phyloP scores from a whole-genome alignment of 2,888 invertebrate species.

The Tetragnatha montana region DNA sequence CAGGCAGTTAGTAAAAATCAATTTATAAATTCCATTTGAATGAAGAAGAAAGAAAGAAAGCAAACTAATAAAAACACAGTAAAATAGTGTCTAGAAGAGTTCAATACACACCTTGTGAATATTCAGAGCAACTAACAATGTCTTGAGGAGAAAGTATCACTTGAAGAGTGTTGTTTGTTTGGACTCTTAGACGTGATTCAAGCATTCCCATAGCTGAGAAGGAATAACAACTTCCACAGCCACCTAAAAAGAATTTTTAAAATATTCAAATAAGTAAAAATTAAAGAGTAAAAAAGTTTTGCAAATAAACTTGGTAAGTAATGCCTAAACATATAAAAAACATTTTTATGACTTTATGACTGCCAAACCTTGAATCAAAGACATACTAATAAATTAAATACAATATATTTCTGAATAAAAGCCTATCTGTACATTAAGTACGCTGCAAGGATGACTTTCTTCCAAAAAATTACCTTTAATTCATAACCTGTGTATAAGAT shows the following conservation, averaged over 20 bases:
- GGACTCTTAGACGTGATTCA: constrained; percentile 77
- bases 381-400: no score
- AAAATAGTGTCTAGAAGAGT: neutral
- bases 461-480: no score
- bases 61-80: neutral
- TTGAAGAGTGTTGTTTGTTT: constrained; percentile 76
- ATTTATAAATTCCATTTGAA: neutral
- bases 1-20: neutral
- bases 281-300: no score
- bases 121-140: constrained; percentile 78
- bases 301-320: no score
- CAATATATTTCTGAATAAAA: no score
- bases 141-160: constrained; percentile 78
- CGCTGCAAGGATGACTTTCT: no score
- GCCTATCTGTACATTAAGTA: no score
- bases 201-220: constrained; percentile 78
- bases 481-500: no score
- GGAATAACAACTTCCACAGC: constrained; percentile 79
- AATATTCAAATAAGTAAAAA: no score
- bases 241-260: constrained; percentile 72
- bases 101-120: constrained; percentile 77
- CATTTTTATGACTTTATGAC: no score
- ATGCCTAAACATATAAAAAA: no score
- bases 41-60: neutral
- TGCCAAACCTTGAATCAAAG: no score